phyloP scores from a whole-genome alignment of 2,888 invertebrate species.

The Eupsilia transversa region DNA sequence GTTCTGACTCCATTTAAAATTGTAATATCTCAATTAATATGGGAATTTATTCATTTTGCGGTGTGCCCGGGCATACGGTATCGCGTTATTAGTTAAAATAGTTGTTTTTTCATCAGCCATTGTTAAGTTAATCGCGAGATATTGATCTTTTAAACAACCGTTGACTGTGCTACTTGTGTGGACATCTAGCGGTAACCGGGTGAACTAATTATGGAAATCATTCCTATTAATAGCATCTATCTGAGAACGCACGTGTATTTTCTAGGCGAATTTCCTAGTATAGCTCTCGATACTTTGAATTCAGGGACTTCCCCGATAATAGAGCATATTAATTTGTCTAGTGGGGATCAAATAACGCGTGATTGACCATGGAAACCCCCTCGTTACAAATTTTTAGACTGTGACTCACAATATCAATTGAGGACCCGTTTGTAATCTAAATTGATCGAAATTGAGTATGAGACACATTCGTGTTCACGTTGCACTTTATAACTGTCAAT shows the following conservation, averaged over 20 bases:
- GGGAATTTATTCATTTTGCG: conserved; percentile 56
- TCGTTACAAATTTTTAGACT: conserved; percentile 18
- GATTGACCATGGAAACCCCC: neutral
- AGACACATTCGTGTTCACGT: conserved; percentile 7
- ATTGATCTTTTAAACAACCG: conserved; percentile 25
- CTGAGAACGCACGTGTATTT: conserved; percentile 17
- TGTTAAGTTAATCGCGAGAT: conserved; percentile 31
- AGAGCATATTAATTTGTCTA: neutral
- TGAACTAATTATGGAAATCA: conserved; percentile 32
- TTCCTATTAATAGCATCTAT: conserved; percentile 24
- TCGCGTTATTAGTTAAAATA: conserved; percentile 27
- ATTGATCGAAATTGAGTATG: conserved; percentile 52
- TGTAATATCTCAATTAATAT: conserved; percentile 59
- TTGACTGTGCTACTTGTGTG: conserved; percentile 38
- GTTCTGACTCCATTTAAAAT: conserved; percentile 53
- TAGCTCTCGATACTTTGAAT: neutral
- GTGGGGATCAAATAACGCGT: neutral
- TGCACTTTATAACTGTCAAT: conserved; percentile 16
- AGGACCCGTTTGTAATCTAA: conserved; percentile 15
- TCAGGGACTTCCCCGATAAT: conserved; percentile 43
- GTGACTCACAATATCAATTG: conserved; percentile 50
- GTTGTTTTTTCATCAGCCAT: conserved; percentile 30
- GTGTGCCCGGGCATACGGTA: conserved; percentile 8
- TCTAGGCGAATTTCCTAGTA: neutral
- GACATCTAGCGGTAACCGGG: conserved; percentile 50